Evolutionary conservation across 2,888 invertebrate genomes (phyloP).

Genomic region (Lasius platythorax): DNA sequence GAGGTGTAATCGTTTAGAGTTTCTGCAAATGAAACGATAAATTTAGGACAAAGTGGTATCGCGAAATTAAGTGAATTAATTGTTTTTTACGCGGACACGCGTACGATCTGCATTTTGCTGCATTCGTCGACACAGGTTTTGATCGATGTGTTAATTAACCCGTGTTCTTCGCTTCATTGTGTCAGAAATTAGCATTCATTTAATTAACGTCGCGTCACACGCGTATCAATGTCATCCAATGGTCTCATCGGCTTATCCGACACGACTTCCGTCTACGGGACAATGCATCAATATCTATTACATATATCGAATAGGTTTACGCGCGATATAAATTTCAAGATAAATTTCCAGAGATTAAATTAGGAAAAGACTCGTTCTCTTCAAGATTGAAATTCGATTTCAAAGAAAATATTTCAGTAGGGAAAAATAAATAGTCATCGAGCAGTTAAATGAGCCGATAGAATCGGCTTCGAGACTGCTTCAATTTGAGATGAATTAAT

Average conservation of each 20-base stretch:
- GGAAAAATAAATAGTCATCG: neutral
- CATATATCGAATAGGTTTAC: neutral
- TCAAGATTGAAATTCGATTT: neutral
- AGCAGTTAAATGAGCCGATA: neutral
- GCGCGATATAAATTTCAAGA: neutral
- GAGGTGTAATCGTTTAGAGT: neutral
- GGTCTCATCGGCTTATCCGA: neutral
- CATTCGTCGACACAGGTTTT: constrained; percentile 22
- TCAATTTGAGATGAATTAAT: neutral
- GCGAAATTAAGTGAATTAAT: constrained; percentile 14
- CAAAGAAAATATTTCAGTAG: neutral
- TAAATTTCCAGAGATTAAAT: neutral
- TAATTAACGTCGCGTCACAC: constrained; percentile 42
- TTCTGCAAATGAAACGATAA: neutral
- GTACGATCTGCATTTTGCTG: neutral
- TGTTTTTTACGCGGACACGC: neutral
- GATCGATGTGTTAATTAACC: constrained; percentile 44
- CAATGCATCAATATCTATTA: neutral
- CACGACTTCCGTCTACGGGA: neutral
- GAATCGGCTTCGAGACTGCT: neutral
- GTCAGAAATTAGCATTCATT: constrained; percentile 57
- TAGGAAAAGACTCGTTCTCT: neutral
- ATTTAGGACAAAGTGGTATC: neutral
- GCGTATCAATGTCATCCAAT: constrained; percentile 21
- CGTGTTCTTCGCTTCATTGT: constrained; percentile 31